Evolutionary conservation across 1,140 invertebrate species (phyloP).

Genomic region (Drosophila arizonae): DNA sequence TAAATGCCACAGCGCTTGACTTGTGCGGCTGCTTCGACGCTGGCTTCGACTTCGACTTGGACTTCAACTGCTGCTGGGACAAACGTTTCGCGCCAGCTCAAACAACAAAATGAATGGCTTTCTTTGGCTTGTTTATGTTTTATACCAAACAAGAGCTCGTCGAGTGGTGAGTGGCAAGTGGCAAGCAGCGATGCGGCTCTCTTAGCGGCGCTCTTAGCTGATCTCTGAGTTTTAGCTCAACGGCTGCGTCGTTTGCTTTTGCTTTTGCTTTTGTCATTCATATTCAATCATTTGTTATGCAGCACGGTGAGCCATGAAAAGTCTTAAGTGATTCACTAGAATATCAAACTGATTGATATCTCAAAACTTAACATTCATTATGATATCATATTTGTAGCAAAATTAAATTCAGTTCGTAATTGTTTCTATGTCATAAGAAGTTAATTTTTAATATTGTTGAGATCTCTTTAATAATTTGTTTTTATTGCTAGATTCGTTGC

Average conservation of each 20-base stretch:
- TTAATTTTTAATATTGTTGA: too few relatives aligned
- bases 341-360: not conserved
- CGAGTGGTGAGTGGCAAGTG: conserved; percentile 38
- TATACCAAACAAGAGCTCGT: conserved; percentile 67
- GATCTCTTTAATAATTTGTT: too few relatives aligned
- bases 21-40: conserved; percentile 6
- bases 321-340: conserved; percentile 6
- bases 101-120: conserved; percentile 80
- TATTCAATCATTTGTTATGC: conserved; percentile 29
- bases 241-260: conserved; percentile 14
- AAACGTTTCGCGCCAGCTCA: conserved; percentile 71
- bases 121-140: conserved; percentile 78
- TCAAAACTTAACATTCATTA: not conserved
- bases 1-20: conserved; percentile 49
- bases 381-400: conserved; percentile 3
- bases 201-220: conserved; percentile 31
- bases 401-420: not conserved
- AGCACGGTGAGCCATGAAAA: conserved; percentile 7
- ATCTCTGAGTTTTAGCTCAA: conserved; percentile 20
- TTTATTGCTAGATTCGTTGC: too few relatives aligned
- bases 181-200: conserved; percentile 16
- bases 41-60: conserved; percentile 19
- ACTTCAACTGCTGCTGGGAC: conserved; percentile 19
- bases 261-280: conserved; percentile 11
- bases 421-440: not conserved